phyloP scores from a whole-genome alignment of 2,797 vertebrate genomes.

The Pristis pectinata region DNA sequence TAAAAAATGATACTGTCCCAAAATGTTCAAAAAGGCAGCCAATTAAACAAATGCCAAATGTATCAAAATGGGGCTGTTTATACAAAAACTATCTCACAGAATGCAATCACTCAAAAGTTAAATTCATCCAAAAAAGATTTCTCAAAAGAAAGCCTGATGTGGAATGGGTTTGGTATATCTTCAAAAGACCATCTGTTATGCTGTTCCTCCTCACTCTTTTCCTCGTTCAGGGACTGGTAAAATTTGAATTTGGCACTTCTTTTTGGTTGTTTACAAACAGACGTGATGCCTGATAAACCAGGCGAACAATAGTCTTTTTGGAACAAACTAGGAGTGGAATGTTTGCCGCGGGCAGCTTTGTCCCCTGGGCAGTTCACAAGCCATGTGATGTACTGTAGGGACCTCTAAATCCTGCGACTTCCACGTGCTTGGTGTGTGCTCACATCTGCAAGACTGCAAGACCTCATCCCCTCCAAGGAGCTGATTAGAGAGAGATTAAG shows the following conservation, averaged over 20 bases:
- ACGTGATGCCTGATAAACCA: constrained; percentile 73
- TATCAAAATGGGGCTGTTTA: constrained; percentile 9
- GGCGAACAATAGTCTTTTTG: constrained; percentile 69
- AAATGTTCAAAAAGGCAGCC: neutral
- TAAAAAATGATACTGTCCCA: neutral
- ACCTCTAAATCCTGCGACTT: constrained; percentile 58
- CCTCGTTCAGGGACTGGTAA: constrained; percentile 61
- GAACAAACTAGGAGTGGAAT: constrained; percentile 47
- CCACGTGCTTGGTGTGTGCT: constrained; percentile 64
- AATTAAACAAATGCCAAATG: neutral
- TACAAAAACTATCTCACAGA: constrained; percentile 26
- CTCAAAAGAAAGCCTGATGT: constrained; percentile 68
- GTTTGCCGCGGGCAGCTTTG: constrained; percentile 23
- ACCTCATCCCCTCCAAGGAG: constrained; percentile 59
- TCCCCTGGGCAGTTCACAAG: constrained; percentile 50
- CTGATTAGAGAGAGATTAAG: constrained; percentile 63
- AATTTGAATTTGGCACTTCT: constrained; percentile 74
- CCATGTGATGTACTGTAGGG: constrained; percentile 56
- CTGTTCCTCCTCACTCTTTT: constrained; percentile 66
- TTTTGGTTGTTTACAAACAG: constrained; percentile 84
- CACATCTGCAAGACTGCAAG: constrained; percentile 64
- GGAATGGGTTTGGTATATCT: constrained; percentile 85
- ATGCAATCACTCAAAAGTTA: constrained; percentile 30
- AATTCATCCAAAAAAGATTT: constrained; percentile 44
- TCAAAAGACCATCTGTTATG: constrained; percentile 89